A percentile compares a stretch with the other conserved stretches of the same genome.
phyloP scores from a whole-genome alignment of 2,797 vertebrate species.

The Alca torda region DNA sequence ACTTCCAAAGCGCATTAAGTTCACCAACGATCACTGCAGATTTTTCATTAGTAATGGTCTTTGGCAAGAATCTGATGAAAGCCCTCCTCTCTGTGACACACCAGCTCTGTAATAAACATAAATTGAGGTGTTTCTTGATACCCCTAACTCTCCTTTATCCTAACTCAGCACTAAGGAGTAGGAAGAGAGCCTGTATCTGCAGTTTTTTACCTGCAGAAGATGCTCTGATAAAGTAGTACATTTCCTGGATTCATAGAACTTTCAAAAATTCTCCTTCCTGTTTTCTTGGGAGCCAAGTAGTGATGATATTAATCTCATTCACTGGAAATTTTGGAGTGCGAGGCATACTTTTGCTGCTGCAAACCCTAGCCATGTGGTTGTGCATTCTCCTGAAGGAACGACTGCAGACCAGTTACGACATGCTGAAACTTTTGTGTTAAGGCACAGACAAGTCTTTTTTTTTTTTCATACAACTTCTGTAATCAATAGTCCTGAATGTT shows the following conservation, averaged over 20 bases:
- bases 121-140: background rate
- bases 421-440: background rate
- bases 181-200: background rate
- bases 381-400: background rate
- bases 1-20: background rate
- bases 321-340: background rate
- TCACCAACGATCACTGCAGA: background rate
- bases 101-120: background rate
- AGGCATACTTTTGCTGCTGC: background rate
- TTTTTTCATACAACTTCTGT: background rate
- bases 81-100: background rate
- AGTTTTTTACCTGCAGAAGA: background rate
- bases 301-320: background rate
- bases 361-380: background rate
- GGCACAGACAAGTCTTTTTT: background rate
- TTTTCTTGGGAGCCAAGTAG: background rate
- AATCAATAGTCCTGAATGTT: background rate
- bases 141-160: background rate
- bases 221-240: background rate
- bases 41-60: background rate
- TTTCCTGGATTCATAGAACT: background rate
- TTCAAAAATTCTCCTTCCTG: background rate
- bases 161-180: background rate
- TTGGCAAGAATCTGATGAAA: background rate
- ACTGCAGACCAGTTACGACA: background rate